These are phyloP conservation scores for Hydropsyche tenuis DNA, from an alignment of 1,140 invertebrate species.

Conservation along the genomic window DNA sequence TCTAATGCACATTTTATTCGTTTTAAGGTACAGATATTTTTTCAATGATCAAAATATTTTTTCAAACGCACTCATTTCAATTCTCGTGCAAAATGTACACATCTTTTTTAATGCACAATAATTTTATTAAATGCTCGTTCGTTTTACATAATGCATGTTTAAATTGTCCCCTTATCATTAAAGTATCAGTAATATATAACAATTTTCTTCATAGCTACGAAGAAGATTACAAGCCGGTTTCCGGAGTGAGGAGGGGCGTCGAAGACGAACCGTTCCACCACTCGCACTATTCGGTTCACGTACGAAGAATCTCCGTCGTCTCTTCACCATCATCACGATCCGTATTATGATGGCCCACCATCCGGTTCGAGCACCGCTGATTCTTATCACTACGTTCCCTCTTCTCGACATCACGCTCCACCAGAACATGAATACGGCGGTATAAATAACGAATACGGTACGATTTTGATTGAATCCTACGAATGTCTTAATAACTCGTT, in stretches of 20 bases:
- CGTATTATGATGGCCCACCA: constrained; percentile 32
- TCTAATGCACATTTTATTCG: too few species aligned
- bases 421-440: constrained; percentile 48
- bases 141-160: too few species aligned
- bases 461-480: not conserved
- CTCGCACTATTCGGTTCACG: constrained; percentile 8
- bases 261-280: constrained; percentile 39
- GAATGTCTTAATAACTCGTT: not conserved
- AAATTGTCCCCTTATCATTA: not conserved
- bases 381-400: constrained; percentile 43
- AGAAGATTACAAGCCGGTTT: constrained; percentile 42
- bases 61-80: too few species aligned
- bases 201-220: too few species aligned
- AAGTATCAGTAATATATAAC: too few species aligned
- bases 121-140: too few species aligned
- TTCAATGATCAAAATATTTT: too few species aligned
- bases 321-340: constrained; percentile 32
- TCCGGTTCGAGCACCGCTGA: constrained; percentile 27
- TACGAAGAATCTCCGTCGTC: constrained; percentile 32
- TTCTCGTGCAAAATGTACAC: too few species aligned
- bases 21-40: too few species aligned
- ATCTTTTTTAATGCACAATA: too few species aligned
- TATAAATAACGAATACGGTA: not conserved
- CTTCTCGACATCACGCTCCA: constrained; percentile 41
- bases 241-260: constrained; percentile 32